Percentiles rank a stretch among this genome's conserved stretches.
Evolutionary conservation across 2,113 vertebrate genomes (phyloP).

Genomic region (Syngnathus scovelli): DNA sequence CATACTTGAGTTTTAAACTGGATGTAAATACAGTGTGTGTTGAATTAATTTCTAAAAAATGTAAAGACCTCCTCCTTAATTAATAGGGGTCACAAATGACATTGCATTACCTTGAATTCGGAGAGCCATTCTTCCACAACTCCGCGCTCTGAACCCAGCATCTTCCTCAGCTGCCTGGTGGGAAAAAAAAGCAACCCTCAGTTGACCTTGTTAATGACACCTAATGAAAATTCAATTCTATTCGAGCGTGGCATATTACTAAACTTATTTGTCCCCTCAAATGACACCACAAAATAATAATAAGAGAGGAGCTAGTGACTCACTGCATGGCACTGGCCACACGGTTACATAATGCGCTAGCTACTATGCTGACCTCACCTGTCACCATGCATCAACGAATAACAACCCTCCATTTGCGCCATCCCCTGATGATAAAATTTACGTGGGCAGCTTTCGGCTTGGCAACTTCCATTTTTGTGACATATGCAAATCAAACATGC

Average conservation of each 20-base stretch:
- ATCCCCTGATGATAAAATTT: slow-evolving; percentile 1
- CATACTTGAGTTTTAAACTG: neutral
- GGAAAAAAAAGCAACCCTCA: neutral
- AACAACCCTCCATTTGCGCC: slow-evolving; percentile 10
- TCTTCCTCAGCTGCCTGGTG: slow-evolving; percentile 76
- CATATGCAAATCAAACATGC: neutral
- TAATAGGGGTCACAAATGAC: slow-evolving; percentile 8
- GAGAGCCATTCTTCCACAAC: slow-evolving; percentile 98
- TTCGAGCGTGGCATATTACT: neutral
- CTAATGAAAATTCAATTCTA: neutral
- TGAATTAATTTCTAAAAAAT: neutral
- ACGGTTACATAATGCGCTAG: slow-evolving; percentile 22
- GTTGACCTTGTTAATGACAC: no score
- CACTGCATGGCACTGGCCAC: neutral
- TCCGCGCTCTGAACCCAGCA: slow-evolving; percentile 86
- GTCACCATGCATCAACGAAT: slow-evolving; percentile 18
- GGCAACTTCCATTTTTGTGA: neutral
- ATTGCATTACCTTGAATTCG: slow-evolving; percentile 93
- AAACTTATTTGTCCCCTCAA: neutral
- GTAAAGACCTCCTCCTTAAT: neutral
- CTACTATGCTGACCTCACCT: slow-evolving; percentile 7
- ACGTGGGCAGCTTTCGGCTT: neutral
- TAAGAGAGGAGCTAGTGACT: neutral
- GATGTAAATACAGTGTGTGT: neutral
- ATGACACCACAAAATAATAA: neutral